These are phyloP conservation scores for Melitaea cinxia DNA, from an alignment of 1,140 invertebrate species.

Conservation along the genomic window DNA sequence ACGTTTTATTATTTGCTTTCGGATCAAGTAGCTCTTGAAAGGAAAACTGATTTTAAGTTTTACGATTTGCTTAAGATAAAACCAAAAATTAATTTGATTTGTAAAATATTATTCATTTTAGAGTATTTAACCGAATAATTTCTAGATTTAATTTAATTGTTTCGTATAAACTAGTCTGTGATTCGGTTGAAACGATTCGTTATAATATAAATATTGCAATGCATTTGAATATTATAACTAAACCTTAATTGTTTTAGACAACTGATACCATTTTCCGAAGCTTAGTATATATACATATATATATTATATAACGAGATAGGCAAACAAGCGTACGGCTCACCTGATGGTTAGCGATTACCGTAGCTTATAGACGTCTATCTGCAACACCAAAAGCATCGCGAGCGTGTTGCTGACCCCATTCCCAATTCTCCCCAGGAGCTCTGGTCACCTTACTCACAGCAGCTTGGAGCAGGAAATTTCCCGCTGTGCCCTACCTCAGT, in stretches of 20 bases:
- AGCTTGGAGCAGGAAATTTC: too few relatives aligned
- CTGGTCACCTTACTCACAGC: too few relatives aligned
- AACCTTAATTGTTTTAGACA: neutral
- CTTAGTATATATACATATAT: too few relatives aligned
- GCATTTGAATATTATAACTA: neutral
- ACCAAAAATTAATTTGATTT: conserved; percentile 27
- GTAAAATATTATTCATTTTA: neutral
- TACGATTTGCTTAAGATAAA: conserved; percentile 19
- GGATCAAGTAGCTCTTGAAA: conserved; percentile 15
- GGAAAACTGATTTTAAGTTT: conserved; percentile 13
- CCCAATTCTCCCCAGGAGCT: too few relatives aligned
- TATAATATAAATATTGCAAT: conserved; percentile 1
- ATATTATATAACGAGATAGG: too few relatives aligned
- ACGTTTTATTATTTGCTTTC: conserved; percentile 23
- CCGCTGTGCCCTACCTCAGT: too few relatives aligned
- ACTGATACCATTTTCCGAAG: neutral
- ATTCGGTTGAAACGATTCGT: neutral
- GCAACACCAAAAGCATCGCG: too few relatives aligned
- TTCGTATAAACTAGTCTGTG: conserved; percentile 12
- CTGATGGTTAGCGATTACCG: too few relatives aligned
- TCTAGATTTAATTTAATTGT: conserved; percentile 22
- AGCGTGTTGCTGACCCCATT: too few relatives aligned
- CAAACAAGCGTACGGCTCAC: too few relatives aligned
- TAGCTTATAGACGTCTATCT: too few relatives aligned
- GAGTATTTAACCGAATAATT: conserved; percentile 18